Evolutionary conservation across 2,113 vertebrate species (phyloP), one percentile per base, ranked within the genome.

Genomic region (Morone chrysops): DNA sequence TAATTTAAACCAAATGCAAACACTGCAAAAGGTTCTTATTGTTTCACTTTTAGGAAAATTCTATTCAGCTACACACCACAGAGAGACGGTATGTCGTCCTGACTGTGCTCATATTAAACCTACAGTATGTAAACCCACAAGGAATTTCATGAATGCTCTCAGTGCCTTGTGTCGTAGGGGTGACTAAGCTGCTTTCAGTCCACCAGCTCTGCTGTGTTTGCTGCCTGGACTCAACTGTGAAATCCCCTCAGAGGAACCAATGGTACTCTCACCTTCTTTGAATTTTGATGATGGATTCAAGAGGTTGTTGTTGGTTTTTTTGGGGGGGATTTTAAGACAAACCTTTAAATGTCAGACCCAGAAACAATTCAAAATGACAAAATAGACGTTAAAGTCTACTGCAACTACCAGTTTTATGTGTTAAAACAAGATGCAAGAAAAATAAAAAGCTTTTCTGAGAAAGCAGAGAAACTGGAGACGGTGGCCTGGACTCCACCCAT

Each of bases 401-500:
- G 50, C 17, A 59, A 1, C 4, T 31, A 36, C 56, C 2, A 14
- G 59, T 50, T 70, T 69, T 6, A 1, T 69, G 60, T 40, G 40
- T 9, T 38, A 70, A 59, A 81, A 65, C 47, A 70, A 82, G 61
- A 84, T 25, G 61, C 18, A 54, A 69, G 13, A 63, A 72, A 20
- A 41, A 60, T 69, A 69, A 68, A 12, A 12, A 13, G 22, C 63
- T 74, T 18, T 40, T 67, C 22, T 75, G 71, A 91, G 88, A 91
- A 88, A 87, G 87, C 78, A 43, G 40, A 69, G 91, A 89, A 92
- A 93, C 86, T 59, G 3, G 86, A 93, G 85, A 68, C 10, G 31
- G 11, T 6, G 43, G 60, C 61, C 70, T 1, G 20, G 78, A 69
- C 87, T 87, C 84, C 91, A 75, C 88, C 87, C 87, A 83, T 38